phyloP scores from a whole-genome alignment of 2,113 vertebrate species.

The Phainopepla nitens region DNA sequence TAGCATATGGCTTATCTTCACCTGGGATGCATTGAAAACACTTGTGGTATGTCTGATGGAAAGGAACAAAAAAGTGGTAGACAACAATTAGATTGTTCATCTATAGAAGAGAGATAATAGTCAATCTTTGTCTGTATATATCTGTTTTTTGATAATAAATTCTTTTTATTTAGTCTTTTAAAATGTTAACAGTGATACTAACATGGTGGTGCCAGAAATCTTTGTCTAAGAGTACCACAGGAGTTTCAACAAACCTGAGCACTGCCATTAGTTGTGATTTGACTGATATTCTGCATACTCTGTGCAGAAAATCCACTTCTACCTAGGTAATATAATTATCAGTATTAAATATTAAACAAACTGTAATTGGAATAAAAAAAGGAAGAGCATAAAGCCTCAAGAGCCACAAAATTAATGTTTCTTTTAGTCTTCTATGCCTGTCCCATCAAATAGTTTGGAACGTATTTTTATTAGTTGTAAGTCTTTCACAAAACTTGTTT shows the following conservation, averaged over 20 bases:
- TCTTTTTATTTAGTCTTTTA: background rate
- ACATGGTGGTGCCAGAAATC: background rate
- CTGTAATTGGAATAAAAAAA: background rate
- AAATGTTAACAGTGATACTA: background rate
- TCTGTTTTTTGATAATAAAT: background rate
- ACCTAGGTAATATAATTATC: background rate
- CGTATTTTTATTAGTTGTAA: background rate
- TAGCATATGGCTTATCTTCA: background rate
- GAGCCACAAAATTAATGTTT: background rate
- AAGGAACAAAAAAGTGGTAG: background rate
- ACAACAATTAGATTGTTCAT: background rate
- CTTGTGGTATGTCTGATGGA: background rate
- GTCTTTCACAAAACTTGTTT: background rate
- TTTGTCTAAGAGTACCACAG: background rate
- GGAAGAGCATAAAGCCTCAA: background rate
- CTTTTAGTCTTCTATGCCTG: background rate
- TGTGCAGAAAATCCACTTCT: background rate
- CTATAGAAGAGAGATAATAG: background rate
- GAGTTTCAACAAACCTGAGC: constrained; percentile 17
- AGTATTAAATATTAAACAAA: constrained; percentile 10
- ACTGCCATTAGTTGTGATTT: background rate
- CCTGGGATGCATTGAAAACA: background rate
- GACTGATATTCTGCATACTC: background rate
- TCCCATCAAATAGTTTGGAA: background rate
- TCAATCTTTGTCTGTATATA: background rate